Conservation (phyloP, 1,140 invertebrate genomes). For the Batillaria attramentaria region DNA sequence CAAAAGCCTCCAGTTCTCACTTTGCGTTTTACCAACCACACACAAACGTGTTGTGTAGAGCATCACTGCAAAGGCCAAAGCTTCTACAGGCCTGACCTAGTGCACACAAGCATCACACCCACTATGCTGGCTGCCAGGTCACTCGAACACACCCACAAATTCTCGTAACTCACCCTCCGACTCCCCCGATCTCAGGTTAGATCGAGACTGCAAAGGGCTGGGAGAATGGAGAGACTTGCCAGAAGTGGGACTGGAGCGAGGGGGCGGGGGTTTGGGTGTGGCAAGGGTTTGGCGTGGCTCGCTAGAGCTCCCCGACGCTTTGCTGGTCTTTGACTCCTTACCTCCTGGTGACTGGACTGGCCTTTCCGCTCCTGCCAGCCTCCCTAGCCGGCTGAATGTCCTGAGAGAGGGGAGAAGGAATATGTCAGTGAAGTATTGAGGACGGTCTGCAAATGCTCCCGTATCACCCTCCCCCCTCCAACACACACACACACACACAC, state of each 20-base stretch:
- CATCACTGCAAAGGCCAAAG: neutral
- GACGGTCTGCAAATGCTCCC: no score
- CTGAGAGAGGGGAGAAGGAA: conserved; percentile 27
- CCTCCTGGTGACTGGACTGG: conserved; percentile 30
- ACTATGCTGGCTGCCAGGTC: no score
- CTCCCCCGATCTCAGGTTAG: conserved; percentile 19
- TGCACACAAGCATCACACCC: no score
- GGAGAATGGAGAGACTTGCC: conserved; percentile 17
- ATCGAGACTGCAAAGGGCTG: conserved; percentile 9
- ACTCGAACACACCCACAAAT: neutral
- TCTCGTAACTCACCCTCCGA: conserved; percentile 24
- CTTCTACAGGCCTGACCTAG: neutral
- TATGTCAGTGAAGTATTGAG: no score
- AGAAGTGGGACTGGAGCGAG: conserved; percentile 14
- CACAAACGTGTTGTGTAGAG: neutral
- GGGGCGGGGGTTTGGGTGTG: conserved; percentile 30
- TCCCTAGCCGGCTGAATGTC: conserved; percentile 59
- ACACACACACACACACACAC: neutral
- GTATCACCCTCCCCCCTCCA: neutral
- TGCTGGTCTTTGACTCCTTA: conserved; percentile 47
- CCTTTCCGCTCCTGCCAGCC: conserved; percentile 54
- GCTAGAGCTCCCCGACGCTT: conserved; percentile 26
- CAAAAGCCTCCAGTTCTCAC: no score
- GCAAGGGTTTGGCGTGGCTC: neutral
- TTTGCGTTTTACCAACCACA: no score